A percentile compares a stretch with the other conserved stretches of the same genome.
Evolutionary conservation across 2,888 invertebrate genomes (phyloP).

Genomic region (Cylindroiulus punctatus): DNA sequence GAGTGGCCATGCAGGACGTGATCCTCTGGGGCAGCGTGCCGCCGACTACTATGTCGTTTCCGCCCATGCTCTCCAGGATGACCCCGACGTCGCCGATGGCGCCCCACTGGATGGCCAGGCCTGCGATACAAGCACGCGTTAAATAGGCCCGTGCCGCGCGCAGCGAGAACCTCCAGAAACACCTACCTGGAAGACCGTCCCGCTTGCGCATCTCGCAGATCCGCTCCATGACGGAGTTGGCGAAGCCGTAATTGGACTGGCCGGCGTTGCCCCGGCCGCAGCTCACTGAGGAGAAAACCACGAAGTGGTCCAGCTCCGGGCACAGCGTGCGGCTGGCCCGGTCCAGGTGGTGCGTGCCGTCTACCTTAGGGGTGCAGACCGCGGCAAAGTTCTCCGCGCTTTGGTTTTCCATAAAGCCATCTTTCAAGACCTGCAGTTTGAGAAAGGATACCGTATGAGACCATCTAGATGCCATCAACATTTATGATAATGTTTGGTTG

Average conservation of each 20-base stretch:
- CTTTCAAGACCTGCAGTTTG: slow-evolving; percentile 74
- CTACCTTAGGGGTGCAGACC: slow-evolving; percentile 85
- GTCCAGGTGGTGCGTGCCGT: slow-evolving; percentile 86
- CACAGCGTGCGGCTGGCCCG: slow-evolving; percentile 79
- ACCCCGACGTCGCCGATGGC: slow-evolving; percentile 98
- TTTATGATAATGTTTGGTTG: too few species aligned
- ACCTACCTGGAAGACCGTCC: slow-evolving; percentile 80
- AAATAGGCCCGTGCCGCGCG: neutral
- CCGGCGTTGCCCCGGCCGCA: slow-evolving; percentile 97
- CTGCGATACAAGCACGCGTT: slow-evolving; percentile 60
- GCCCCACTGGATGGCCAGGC: slow-evolving; percentile 95
- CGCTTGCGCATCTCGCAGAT: slow-evolving; percentile 86
- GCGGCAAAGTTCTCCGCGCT: slow-evolving; percentile 80
- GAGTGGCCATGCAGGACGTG: slow-evolving; percentile 86
- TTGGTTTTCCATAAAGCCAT: slow-evolving; percentile 88
- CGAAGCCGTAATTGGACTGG: slow-evolving; percentile 95
- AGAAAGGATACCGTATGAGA: neutral
- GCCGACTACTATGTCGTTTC: slow-evolving; percentile 88
- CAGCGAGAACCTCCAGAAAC: neutral
- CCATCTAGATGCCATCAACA: too few species aligned
- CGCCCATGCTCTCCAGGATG: slow-evolving; percentile 86
- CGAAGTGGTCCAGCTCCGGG: slow-evolving; percentile 86
- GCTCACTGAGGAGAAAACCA: slow-evolving; percentile 94
- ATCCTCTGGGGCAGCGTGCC: slow-evolving; percentile 97
- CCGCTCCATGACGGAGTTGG: slow-evolving; percentile 97